phyloP scores from a whole-genome alignment of 2,888 invertebrate genomes.

The Rhyacophila evoluta region DNA sequence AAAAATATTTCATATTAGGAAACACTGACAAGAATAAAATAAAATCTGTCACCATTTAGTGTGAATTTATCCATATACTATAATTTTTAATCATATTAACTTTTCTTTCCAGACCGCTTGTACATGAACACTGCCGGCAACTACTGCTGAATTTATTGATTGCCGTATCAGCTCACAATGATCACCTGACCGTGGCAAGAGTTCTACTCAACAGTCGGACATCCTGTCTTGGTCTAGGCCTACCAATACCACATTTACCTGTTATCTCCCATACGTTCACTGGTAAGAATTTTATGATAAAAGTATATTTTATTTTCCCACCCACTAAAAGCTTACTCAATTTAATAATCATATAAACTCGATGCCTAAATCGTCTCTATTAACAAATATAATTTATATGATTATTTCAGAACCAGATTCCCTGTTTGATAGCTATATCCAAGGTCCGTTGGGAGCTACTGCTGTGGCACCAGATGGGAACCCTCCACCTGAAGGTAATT shows the following conservation, averaged over 20 bases:
- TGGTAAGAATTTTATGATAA: conserved; percentile 69
- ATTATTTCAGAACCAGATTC: conserved; percentile 74
- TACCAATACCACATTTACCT: conserved; percentile 78
- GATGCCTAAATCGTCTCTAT: too few species aligned
- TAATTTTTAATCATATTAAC: too few species aligned
- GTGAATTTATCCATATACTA: too few species aligned
- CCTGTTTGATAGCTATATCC: conserved; percentile 78
- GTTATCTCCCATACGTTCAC: conserved; percentile 84
- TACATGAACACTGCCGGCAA: conserved; percentile 95
- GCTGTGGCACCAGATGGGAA: conserved; percentile 66
- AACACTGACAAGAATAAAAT: too few species aligned
- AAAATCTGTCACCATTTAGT: too few species aligned
- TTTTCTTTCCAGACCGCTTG: conserved; percentile 75
- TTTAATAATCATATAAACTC: too few species aligned
- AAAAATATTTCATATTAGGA: too few species aligned
- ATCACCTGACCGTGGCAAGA: conserved; percentile 89
- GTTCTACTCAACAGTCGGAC: conserved; percentile 86
- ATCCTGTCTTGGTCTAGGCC: conserved; percentile 78
- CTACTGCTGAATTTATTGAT: conserved; percentile 92
- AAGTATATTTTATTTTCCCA: too few species aligned
- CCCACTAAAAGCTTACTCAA: too few species aligned
- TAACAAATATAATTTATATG: too few species aligned
- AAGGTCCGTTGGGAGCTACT: conserved; percentile 61
- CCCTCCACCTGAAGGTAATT: conserved; percentile 65
- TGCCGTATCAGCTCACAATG: conserved; percentile 89